These are phyloP conservation scores for Athripsodes cinereus DNA, from an alignment of 2,888 invertebrate genomes.

Conservation along the genomic window DNA sequence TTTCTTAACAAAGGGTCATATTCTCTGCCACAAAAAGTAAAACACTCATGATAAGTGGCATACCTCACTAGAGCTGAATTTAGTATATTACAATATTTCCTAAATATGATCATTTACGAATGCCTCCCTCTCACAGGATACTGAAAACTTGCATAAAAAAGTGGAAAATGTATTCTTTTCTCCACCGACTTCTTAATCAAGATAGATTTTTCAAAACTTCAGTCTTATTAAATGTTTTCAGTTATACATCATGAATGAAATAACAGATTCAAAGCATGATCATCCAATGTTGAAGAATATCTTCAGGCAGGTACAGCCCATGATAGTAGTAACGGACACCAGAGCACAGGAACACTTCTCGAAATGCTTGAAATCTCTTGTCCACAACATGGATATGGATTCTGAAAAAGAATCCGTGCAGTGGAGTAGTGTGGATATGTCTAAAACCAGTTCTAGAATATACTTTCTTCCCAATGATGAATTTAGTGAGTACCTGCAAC, in stretches of 20 bases:
- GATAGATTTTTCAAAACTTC: slow-evolving; percentile 3
- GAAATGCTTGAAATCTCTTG: slow-evolving; percentile 40
- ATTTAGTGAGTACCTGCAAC: slow-evolving; percentile 54
- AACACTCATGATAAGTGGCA: too few relatives aligned
- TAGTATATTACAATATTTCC: background rate
- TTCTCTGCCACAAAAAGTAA: too few relatives aligned
- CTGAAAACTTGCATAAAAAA: too few relatives aligned
- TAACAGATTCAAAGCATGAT: slow-evolving; percentile 57
- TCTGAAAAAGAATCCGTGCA: slow-evolving; percentile 15
- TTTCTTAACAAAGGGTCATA: too few relatives aligned
- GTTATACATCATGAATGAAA: slow-evolving; percentile 63
- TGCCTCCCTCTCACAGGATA: too few relatives aligned
- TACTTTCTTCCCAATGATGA: slow-evolving; percentile 53
- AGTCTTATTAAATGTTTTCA: slow-evolving; percentile 35
- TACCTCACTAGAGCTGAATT: background rate
- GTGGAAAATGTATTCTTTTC: too few relatives aligned
- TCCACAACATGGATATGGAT: slow-evolving; percentile 31
- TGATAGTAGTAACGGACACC: slow-evolving; percentile 49
- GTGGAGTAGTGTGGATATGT: background rate
- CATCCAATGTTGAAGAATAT: slow-evolving; percentile 54
- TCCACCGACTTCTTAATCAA: too few relatives aligned
- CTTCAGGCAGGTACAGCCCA: slow-evolving; percentile 55
- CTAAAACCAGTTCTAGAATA: slow-evolving; percentile 40
- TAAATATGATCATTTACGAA: background rate
- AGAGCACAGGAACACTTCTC: slow-evolving; percentile 49